Evolutionary conservation across 2,888 invertebrate genomes (phyloP).

Genomic region (Pharmacophagus antenor): DNA sequence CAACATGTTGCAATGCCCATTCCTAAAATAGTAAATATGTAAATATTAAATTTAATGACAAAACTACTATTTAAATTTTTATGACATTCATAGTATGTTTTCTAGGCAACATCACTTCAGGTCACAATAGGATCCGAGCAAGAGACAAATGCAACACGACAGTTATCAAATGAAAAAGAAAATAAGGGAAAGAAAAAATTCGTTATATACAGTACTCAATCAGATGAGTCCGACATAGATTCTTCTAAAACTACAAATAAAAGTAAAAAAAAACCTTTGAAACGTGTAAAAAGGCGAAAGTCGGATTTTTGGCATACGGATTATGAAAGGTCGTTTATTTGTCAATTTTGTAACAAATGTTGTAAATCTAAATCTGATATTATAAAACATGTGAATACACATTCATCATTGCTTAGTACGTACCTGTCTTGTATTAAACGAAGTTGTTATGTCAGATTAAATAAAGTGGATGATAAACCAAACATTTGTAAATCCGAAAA

Average conservation of each 20-base stretch:
- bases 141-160: conserved; percentile 42
- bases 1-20: too few relatives aligned
- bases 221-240: conserved; percentile 10
- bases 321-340: conserved; percentile 45
- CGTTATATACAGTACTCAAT: conserved; percentile 1
- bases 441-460: conserved; percentile 48
- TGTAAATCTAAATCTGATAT: conserved; percentile 35
- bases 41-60: not conserved
- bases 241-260: not conserved
- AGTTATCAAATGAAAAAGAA: conserved; percentile 24
- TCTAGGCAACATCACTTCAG: conserved; percentile 11
- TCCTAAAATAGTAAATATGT: too few relatives aligned
- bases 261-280: not conserved
- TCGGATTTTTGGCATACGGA: conserved; percentile 39
- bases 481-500: conserved; percentile 51
- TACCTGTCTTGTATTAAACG: conserved; percentile 43
- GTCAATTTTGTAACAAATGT: conserved; percentile 45
- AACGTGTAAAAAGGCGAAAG: not conserved
- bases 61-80: not conserved
- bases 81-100: not conserved
- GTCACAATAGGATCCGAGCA: conserved; percentile 36
- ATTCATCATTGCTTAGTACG: conserved; percentile 39
- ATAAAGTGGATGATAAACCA: conserved; percentile 49
- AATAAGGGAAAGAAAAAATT: conserved; percentile 21
- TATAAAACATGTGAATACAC: conserved; percentile 38